Evolutionary conservation across 2,888 invertebrate genomes (phyloP).

Genomic region (Papilio gigon): DNA sequence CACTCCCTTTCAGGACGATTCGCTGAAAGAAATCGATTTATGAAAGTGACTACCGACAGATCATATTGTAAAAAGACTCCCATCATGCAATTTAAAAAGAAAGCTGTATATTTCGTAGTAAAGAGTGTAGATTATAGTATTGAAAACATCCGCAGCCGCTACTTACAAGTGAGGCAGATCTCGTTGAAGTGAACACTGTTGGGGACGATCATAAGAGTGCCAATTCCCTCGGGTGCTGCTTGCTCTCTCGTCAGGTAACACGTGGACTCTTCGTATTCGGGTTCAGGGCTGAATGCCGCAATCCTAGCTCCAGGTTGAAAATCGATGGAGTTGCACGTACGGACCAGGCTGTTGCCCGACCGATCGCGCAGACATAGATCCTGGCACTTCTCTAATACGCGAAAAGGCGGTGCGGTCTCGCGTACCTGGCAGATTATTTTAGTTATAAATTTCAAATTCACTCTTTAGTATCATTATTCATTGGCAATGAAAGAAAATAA

Average conservation of each 20-base stretch:
- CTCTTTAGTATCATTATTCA: too few species aligned
- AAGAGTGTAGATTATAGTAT: too few species aligned
- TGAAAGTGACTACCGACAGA: constrained; percentile 37
- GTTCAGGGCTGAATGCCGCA: constrained; percentile 89
- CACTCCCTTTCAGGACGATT: constrained; percentile 94
- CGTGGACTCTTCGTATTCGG: constrained; percentile 94
- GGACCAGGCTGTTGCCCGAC: constrained; percentile 90
- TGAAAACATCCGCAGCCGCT: too few species aligned
- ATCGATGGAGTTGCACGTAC: constrained; percentile 94
- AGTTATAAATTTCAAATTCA: too few species aligned
- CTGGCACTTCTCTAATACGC: constrained; percentile 94
- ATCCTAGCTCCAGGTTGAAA: constrained; percentile 94
- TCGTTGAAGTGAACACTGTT: constrained; percentile 95
- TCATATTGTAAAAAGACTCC: background rate
- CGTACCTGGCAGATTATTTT: constrained; percentile 79
- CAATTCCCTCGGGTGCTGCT: constrained; percentile 93
- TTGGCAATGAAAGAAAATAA: background rate
- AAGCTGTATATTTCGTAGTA: too few species aligned
- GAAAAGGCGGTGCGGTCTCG: constrained; percentile 92
- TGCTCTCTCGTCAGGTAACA: constrained; percentile 93
- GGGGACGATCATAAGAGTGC: constrained; percentile 93
- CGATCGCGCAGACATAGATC: constrained; percentile 92
- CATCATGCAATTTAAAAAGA: background rate
- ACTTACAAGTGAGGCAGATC: constrained; percentile 93
- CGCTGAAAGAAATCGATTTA: constrained; percentile 65